These are phyloP conservation scores for Mythimna lalbum DNA, from an alignment of 2,888 invertebrate genomes.

Conservation along the genomic window DNA sequence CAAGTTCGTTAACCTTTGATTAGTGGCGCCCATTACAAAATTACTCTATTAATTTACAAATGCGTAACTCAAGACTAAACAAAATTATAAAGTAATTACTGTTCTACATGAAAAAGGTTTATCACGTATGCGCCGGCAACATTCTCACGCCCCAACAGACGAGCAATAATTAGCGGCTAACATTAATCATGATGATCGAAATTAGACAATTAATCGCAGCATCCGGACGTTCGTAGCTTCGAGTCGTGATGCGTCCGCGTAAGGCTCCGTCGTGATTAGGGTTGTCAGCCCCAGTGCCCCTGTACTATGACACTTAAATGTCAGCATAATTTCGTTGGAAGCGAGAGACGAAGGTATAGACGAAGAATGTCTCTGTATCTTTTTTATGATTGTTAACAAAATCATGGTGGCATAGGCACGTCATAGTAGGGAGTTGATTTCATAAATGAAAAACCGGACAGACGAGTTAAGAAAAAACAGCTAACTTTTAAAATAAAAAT, in stretches of 20 bases:
- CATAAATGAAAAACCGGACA: not conserved
- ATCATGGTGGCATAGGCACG: not conserved
- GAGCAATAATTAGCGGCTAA: slow-evolving; percentile 69
- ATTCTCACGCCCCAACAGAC: slow-evolving; percentile 73
- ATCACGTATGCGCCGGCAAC: slow-evolving; percentile 69
- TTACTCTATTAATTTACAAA: not conserved
- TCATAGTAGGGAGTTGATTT: not conserved
- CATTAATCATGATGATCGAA: slow-evolving; percentile 74
- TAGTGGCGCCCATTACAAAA: not conserved
- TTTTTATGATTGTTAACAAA: not conserved
- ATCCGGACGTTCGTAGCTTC: slow-evolving; percentile 66
- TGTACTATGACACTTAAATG: not conserved
- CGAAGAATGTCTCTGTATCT: no score
- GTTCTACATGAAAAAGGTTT: slow-evolving; percentile 63
- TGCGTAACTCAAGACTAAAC: slow-evolving; percentile 20
- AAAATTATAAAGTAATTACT: slow-evolving; percentile 63
- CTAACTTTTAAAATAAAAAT: no score
- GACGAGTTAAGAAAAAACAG: not conserved
- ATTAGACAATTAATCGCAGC: slow-evolving; percentile 71
- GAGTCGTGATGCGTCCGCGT: slow-evolving; percentile 64
- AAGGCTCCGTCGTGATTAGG: slow-evolving; percentile 66
- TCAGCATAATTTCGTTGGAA: not conserved
- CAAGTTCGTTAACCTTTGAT: not conserved
- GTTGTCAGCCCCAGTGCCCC: not conserved
- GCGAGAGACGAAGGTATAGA: no score